phyloP scores from a whole-genome alignment of 2,797 vertebrate genomes.

The Orestias chungarensis region DNA sequence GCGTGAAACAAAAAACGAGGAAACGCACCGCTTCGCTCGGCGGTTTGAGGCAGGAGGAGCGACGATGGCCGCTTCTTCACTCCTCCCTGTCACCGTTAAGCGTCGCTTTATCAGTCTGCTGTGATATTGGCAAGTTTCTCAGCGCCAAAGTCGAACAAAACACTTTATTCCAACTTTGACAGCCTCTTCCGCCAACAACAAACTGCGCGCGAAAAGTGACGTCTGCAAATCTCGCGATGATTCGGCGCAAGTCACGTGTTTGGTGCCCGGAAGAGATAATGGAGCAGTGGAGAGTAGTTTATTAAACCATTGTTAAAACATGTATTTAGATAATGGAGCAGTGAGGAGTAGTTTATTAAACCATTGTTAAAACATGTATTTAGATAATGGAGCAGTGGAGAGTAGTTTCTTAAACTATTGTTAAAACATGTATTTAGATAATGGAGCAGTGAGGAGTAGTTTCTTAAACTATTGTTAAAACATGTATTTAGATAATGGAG shows the following conservation, averaged over 20 bases:
- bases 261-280: neutral
- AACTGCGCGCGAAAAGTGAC: constrained; percentile 80
- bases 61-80: neutral
- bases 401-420: too few relatives aligned
- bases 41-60: neutral
- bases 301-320: too few relatives aligned
- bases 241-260: constrained; percentile 13
- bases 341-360: too few relatives aligned
- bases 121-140: fast-evolving
- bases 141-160: neutral
- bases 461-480: too few relatives aligned
- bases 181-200: constrained; percentile 68
- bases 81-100: neutral
- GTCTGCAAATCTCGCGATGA: constrained; percentile 48
- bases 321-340: too few relatives aligned
- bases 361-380: too few relatives aligned
- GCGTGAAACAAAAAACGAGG: constrained; percentile 13
- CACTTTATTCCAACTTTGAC: neutral
- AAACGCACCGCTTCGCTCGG: constrained; percentile 49
- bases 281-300: neutral
- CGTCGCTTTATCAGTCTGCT: neutral
- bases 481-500: neutral
- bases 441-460: too few relatives aligned
- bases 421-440: too few relatives aligned
- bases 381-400: neutral